Percentiles rank a stretch among this genome's conserved stretches.
phyloP scores from a whole-genome alignment of 2,113 vertebrate species.

The Toxostoma redivivum region DNA sequence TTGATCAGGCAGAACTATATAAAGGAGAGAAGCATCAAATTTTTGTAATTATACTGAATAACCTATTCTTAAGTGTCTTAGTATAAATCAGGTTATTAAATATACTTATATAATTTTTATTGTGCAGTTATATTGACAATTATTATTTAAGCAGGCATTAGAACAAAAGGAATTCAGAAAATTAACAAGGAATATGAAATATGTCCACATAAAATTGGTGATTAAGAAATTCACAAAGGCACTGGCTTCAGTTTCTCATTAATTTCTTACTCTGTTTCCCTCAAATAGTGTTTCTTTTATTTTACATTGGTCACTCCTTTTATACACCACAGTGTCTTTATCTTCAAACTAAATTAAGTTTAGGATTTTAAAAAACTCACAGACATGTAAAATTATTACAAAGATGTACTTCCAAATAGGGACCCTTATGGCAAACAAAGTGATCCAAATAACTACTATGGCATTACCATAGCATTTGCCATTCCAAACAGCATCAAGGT shows the following conservation, averaged over 20 bases:
- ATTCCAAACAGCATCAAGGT: neutral
- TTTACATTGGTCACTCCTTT: neutral
- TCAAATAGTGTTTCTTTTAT: neutral
- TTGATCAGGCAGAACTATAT: neutral
- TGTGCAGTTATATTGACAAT: neutral
- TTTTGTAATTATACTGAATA: neutral
- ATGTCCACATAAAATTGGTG: neutral
- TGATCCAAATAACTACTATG: neutral
- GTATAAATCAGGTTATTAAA: neutral
- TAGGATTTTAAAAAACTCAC: neutral
- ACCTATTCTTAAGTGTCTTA: neutral
- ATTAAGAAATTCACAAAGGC: neutral
- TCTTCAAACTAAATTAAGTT: neutral
- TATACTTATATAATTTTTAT: neutral
- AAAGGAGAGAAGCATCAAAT: neutral
- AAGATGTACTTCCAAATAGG: neutral
- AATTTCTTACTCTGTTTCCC: neutral
- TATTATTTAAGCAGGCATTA: neutral
- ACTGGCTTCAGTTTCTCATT: neutral
- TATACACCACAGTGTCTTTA: neutral
- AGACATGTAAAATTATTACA: neutral
- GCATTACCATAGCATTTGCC: neutral
- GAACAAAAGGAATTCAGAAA: neutral
- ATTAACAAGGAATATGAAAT: neutral
- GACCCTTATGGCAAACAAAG: fast-evolving